These are phyloP conservation scores for Campoplex capitator DNA, from an alignment of 2,888 invertebrate species.

Conservation along the genomic window DNA sequence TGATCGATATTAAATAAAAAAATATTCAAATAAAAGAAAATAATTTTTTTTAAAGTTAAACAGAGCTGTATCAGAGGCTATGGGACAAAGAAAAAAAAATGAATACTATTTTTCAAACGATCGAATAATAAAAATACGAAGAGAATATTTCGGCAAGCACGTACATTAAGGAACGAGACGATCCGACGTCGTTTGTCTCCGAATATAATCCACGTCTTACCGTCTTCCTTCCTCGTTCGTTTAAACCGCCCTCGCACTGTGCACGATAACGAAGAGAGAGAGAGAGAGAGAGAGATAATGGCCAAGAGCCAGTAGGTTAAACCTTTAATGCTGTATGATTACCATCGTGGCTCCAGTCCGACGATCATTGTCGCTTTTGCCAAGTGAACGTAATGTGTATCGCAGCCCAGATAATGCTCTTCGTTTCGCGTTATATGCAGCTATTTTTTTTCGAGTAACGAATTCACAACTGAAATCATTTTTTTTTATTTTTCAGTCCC, in stretches of 20 bases:
- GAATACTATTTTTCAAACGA: not conserved
- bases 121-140: not conserved
- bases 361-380: slow-evolving; percentile 69
- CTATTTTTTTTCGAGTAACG: not conserved
- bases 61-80: too few relatives aligned
- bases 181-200: slow-evolving; percentile 4
- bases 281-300: slow-evolving; percentile 60
- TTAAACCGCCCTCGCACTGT: slow-evolving; percentile 17
- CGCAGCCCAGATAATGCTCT: slow-evolving; percentile 56
- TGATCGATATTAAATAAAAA: too few relatives aligned
- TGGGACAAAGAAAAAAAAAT: not conserved
- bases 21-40: too few relatives aligned
- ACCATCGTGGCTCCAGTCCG: slow-evolving; percentile 78
- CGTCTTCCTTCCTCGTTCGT: slow-evolving; percentile 14
- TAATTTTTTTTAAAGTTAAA: too few relatives aligned
- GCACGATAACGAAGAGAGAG: slow-evolving; percentile 28
- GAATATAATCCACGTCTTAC: not conserved
- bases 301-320: slow-evolving; percentile 77
- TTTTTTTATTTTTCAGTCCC: not conserved
- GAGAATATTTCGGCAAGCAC: not conserved
- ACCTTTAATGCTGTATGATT: slow-evolving; percentile 81
- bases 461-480: not conserved
- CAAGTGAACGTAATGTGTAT: slow-evolving; percentile 59
- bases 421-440: slow-evolving; percentile 4
- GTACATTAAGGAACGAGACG: not conserved